Percentiles rank a stretch among this genome's conserved stretches.
phyloP scores from a whole-genome alignment of 2,888 invertebrate species.

The Morpho deidamia region DNA sequence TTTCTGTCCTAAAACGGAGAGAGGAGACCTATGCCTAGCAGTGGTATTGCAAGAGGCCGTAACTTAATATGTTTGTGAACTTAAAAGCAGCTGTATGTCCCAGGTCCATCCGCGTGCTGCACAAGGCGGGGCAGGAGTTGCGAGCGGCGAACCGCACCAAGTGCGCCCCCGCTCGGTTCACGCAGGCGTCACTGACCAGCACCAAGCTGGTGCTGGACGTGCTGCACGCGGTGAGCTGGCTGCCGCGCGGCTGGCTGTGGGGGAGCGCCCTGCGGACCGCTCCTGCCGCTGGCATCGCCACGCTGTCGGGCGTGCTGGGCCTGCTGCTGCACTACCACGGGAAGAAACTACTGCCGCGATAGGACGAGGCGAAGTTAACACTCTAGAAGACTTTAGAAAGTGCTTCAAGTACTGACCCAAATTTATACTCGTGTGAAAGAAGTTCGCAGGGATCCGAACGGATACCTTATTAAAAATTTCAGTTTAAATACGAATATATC shows the following conservation, averaged over 20 bases:
- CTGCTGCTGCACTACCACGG: constrained; percentile 56
- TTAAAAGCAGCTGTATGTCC: neutral
- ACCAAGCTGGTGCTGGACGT: constrained; percentile 80
- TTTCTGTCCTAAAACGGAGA: too few relatives aligned
- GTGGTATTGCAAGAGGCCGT: too few relatives aligned
- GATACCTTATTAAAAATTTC: too few relatives aligned
- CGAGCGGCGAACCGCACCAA: constrained; percentile 41
- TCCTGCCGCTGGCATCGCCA: constrained; percentile 48
- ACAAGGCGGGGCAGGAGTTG: constrained; percentile 39
- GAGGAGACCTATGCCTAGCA: too few relatives aligned
- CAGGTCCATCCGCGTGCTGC: constrained; percentile 58
- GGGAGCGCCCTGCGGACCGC: constrained; percentile 79
- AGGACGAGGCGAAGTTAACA: neutral
- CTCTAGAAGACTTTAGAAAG: too few relatives aligned
- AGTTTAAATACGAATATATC: too few relatives aligned
- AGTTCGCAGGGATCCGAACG: too few relatives aligned
- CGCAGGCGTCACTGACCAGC: constrained; percentile 51
- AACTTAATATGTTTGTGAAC: too few relatives aligned
- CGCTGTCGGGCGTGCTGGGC: constrained; percentile 48
- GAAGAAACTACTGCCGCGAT: constrained; percentile 40
- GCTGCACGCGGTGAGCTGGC: constrained; percentile 87
- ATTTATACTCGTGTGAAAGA: too few relatives aligned
- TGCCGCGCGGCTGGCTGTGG: constrained; percentile 90
- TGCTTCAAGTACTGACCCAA: too few relatives aligned
- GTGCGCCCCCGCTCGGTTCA: constrained; percentile 55